A percentile compares a stretch with the other conserved stretches of the same genome.
phyloP scores from a whole-genome alignment of 2,888 invertebrate genomes.

The Sarcophaga carnaria region DNA sequence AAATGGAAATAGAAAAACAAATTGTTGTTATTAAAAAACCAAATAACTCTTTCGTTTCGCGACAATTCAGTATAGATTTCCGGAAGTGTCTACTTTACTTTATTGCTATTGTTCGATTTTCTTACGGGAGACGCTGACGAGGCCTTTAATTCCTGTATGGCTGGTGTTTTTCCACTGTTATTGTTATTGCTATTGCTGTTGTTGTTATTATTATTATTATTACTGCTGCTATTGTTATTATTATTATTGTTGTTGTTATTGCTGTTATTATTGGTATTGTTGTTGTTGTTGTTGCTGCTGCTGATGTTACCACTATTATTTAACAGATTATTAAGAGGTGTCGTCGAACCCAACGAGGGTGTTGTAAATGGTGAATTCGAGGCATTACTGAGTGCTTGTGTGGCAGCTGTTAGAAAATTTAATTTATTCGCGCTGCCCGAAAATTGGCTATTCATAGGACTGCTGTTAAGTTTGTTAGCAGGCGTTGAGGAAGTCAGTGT shows the following conservation, averaged over 20 bases:
- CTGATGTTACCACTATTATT: constrained; percentile 57
- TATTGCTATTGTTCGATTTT: constrained; percentile 76
- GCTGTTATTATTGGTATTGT: constrained; percentile 67
- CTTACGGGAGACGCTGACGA: constrained; percentile 82
- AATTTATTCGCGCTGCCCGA: constrained; percentile 70
- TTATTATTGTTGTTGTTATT: constrained; percentile 61
- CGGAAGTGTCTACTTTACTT: constrained; percentile 79
- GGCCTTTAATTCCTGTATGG: constrained; percentile 81
- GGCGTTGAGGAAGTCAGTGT: constrained; percentile 73
- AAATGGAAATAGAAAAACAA: constrained; percentile 11
- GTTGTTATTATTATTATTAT: constrained; percentile 54
- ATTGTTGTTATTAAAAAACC: background rate
- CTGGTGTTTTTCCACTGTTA: constrained; percentile 76
- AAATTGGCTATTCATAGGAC: constrained; percentile 73
- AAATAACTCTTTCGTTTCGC: constrained; percentile 48
- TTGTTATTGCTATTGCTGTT: constrained; percentile 49
- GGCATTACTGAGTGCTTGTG: constrained; percentile 73
- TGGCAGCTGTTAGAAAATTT: constrained; percentile 74
- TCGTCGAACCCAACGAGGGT: constrained; percentile 75
- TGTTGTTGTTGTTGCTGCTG: constrained; percentile 58
- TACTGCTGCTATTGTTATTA: constrained; percentile 42
- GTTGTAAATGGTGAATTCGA: constrained; percentile 72
- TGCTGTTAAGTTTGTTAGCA: constrained; percentile 71
- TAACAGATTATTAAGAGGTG: constrained; percentile 68
- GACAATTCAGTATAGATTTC: constrained; percentile 71